phyloP scores from a whole-genome alignment of 2,888 invertebrate species.

The Acanthococcus lagerstroemiae region DNA sequence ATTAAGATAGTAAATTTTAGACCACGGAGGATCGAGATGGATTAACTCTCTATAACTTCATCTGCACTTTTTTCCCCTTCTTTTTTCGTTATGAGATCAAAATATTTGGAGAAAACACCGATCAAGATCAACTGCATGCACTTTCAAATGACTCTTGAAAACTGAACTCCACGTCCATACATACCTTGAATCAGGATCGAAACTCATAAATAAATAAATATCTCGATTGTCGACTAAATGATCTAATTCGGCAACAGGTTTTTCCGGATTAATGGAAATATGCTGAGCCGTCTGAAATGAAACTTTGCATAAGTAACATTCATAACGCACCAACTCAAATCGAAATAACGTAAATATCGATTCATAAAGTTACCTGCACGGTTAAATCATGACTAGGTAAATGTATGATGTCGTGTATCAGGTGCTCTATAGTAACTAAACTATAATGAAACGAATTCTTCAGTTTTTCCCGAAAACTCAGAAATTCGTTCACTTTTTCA shows the following conservation, averaged over 20 bases:
- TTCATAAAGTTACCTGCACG: constrained; percentile 8
- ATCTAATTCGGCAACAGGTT: constrained; percentile 12
- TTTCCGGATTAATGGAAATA: constrained; percentile 16
- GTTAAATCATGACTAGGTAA: constrained; percentile 21
- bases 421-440: constrained; percentile 49
- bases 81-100: too few relatives aligned
- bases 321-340: background rate
- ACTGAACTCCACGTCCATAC: background rate
- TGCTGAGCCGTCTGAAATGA: constrained; percentile 5
- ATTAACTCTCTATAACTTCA: too few relatives aligned
- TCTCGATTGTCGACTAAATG: constrained; percentile 23
- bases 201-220: constrained; percentile 19
- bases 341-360: background rate
- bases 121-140: too few relatives aligned
- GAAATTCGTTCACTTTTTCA: constrained; percentile 81
- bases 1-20: too few relatives aligned
- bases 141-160: too few relatives aligned
- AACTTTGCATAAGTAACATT: background rate
- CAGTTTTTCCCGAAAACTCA: constrained; percentile 68
- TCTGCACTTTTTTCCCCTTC: too few relatives aligned
- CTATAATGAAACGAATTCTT: constrained; percentile 72
- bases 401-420: constrained; percentile 14
- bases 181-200: constrained; percentile 15
- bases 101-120: too few relatives aligned
- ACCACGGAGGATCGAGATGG: too few relatives aligned